Evolutionary conservation across 2,113 vertebrate species (phyloP).

Genomic region (Grammomys surdaster): DNA sequence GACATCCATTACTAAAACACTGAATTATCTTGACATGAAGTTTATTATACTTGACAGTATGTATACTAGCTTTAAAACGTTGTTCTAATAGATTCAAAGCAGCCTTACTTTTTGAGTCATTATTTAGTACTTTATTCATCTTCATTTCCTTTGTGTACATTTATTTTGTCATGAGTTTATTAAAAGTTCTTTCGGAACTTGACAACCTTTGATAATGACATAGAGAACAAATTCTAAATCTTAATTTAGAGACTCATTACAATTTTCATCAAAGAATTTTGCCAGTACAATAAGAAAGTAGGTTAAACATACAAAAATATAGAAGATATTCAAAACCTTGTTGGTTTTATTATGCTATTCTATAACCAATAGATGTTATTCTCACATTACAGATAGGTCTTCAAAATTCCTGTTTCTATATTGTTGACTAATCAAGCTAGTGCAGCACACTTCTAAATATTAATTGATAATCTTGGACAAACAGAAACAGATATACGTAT

Average conservation of each 20-base stretch:
- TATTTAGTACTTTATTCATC: neutral
- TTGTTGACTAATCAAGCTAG: neutral
- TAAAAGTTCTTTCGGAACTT: neutral
- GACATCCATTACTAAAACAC: neutral
- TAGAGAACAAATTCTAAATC: neutral
- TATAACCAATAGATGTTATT: neutral
- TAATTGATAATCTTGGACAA: neutral
- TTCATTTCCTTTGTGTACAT: neutral
- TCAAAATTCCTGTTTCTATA: neutral
- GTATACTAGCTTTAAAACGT: neutral
- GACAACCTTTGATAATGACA: neutral
- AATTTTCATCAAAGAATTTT: neutral
- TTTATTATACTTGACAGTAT: neutral
- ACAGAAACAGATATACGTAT: neutral
- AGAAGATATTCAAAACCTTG: neutral
- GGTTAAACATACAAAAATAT: neutral
- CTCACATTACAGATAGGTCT: neutral
- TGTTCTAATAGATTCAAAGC: neutral
- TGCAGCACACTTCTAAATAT: neutral
- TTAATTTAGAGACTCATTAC: neutral
- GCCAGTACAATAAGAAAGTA: neutral
- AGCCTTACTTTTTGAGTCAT: neutral
- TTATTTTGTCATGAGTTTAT: neutral
- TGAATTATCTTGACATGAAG: neutral
- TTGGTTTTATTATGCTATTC: neutral